Evolutionary conservation across 2,113 vertebrate genomes (phyloP).

Genomic region (Clarias batrachus): DNA sequence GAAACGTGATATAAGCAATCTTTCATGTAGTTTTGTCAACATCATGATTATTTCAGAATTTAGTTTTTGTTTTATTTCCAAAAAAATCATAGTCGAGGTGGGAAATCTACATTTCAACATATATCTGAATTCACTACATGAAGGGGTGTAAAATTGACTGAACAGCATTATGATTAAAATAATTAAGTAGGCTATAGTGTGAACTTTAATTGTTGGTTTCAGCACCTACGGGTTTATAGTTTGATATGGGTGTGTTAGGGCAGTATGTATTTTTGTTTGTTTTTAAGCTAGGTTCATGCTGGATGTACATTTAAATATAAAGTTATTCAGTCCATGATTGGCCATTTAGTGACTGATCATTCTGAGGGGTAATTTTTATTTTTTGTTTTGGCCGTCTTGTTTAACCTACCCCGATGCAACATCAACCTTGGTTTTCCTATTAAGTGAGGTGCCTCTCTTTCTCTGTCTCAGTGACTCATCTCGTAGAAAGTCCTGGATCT

Average conservation of each 20-base stretch:
- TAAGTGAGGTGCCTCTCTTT: constrained; percentile 49
- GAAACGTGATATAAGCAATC: background rate
- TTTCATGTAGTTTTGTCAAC: background rate
- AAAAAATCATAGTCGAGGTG: background rate
- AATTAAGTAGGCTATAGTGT: background rate
- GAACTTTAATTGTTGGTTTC: background rate
- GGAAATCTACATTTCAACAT: background rate
- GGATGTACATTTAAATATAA: background rate
- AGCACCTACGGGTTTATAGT: background rate
- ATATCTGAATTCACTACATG: background rate
- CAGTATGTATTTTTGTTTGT: background rate
- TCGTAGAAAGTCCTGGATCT: background rate
- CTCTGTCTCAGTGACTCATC: constrained; percentile 31
- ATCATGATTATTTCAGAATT: background rate
- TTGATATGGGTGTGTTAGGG: background rate
- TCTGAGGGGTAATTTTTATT: background rate
- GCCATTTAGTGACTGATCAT: background rate
- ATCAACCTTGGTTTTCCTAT: background rate
- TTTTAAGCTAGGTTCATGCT: background rate
- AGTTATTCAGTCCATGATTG: background rate
- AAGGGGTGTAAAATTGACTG: background rate
- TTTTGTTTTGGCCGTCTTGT: background rate
- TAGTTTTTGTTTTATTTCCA: background rate
- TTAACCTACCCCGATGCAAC: background rate
- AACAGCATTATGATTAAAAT: background rate